Base-by-base conservation (phyloP, 2,797 vertebrate species). In the Anomalospiza imberbis region DNA sequence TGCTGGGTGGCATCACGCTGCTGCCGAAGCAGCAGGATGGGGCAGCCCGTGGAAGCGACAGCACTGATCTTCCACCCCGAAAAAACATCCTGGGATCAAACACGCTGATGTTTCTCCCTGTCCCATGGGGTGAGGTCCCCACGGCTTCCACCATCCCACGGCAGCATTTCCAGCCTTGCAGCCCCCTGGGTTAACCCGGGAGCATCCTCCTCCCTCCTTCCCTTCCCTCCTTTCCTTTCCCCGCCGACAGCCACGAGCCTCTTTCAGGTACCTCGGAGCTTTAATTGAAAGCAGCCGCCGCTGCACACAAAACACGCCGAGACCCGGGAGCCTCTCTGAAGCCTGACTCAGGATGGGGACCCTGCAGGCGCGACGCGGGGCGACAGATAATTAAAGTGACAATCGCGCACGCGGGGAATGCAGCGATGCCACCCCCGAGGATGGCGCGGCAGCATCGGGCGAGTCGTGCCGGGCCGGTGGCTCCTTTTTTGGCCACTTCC, bases 361-460 rank as follows among this genome's bases (percentile, higher is more conserved):
- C 97, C 95, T 87, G 95, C 96, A 78, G 89, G 93, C 90, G 65
- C 72, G 4, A 96, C 42, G 50, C 18, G 65, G 90, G 94, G 72
- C 88, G 89, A 94, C 85, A 90, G 95, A 95, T 97, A 97, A 97
- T 97, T 97, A 97, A 96, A 94, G 94, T 95, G 97, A 97, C 96
- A 96, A 88, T 55, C 7, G 84, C 48, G 12, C 26, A 0, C 11
- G 9, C 16, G 63, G 54, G 89, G 57, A 34, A 61, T 28, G 68
- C 44, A 3, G 79, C 5, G 54, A 50, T 38, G 61, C 57, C 16
- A 80, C 88, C 62, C 88, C 78, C 13, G 51, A 44, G 71, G 86
- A 76, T 66, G 53, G 38, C 25, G 5, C 24, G 3, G 81, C 51
- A 70, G 84, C 62, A 29, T 44, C 28, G 22, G 24, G 12, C 7